Percentiles rank a stretch among this genome's conserved stretches.
Evolutionary conservation across 2,888 invertebrate genomes (phyloP).

Genomic region (Cartodere bifasciata): DNA sequence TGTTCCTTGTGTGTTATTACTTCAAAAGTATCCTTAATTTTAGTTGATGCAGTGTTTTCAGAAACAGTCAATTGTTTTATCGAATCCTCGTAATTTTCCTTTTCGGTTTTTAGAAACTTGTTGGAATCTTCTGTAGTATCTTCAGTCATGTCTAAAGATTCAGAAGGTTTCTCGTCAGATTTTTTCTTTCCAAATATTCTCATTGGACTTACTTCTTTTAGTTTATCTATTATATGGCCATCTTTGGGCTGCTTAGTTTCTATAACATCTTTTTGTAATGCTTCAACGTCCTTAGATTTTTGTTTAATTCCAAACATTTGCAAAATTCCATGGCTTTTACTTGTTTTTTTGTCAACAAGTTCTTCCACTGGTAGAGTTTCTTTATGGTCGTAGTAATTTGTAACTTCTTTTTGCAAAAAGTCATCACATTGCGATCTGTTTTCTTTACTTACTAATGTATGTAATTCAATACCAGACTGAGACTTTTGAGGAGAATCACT

Average conservation of each 20-base stretch:
- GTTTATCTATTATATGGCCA: background rate
- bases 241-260: background rate
- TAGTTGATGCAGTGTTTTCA: too few species aligned
- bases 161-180: background rate
- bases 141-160: background rate
- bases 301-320: conserved; percentile 1
- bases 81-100: conserved; percentile 16
- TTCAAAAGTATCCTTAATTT: too few species aligned
- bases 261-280: background rate
- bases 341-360: conserved; percentile 3
- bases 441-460: too few species aligned
- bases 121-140: conserved; percentile 3
- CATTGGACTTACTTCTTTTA: too few species aligned
- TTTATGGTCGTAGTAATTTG: conserved; percentile 12
- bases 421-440: conserved; percentile 3
- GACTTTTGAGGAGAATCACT: too few species aligned
- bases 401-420: conserved; percentile 12
- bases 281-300: background rate
- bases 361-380: background rate
- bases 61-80: too few species aligned
- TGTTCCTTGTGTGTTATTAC: too few species aligned
- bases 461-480: too few species aligned
- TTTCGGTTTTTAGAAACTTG: conserved; percentile 14
- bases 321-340: conserved; percentile 2
- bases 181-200: background rate